Evolutionary conservation across 1,140 invertebrate genomes (phyloP).

Genomic region (Procambarus clarkii): DNA sequence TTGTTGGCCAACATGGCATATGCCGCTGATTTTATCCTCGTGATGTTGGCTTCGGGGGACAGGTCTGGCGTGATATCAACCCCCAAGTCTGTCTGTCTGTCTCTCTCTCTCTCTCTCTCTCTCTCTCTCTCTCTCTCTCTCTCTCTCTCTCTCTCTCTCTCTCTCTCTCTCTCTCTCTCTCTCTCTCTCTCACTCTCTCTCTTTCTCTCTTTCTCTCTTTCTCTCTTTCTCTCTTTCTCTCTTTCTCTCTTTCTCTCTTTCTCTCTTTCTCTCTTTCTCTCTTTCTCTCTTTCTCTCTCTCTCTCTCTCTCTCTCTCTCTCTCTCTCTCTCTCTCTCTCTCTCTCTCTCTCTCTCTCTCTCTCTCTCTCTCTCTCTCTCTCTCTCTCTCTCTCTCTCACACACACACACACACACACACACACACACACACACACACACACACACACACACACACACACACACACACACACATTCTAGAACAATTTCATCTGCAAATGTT

Average conservation of each 20-base stretch:
- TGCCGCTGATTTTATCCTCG: too few species aligned
- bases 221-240: background rate
- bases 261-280: slow-evolving; percentile 14
- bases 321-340: slow-evolving; percentile 16
- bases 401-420: too few species aligned
- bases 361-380: too few species aligned
- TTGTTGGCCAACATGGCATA: too few species aligned
- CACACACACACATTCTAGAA: too few species aligned
- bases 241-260: slow-evolving; percentile 1
- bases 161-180: slow-evolving; percentile 5
- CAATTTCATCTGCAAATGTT: too few species aligned
- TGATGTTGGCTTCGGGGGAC: too few species aligned
- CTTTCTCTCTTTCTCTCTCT: background rate
- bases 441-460: too few species aligned
- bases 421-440: too few species aligned
- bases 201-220: slow-evolving; percentile 2
- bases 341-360: background rate
- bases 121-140: slow-evolving; percentile 36
- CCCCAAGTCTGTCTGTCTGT: background rate
- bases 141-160: background rate
- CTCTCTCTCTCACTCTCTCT: slow-evolving; percentile 16
- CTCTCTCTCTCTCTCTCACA: slow-evolving; percentile 8
- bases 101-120: slow-evolving; percentile 20
- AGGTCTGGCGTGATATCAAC: too few species aligned
- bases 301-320: slow-evolving; percentile 28